phyloP scores from a whole-genome alignment of 2,888 invertebrate genomes.

The Blastobasis adustella region DNA sequence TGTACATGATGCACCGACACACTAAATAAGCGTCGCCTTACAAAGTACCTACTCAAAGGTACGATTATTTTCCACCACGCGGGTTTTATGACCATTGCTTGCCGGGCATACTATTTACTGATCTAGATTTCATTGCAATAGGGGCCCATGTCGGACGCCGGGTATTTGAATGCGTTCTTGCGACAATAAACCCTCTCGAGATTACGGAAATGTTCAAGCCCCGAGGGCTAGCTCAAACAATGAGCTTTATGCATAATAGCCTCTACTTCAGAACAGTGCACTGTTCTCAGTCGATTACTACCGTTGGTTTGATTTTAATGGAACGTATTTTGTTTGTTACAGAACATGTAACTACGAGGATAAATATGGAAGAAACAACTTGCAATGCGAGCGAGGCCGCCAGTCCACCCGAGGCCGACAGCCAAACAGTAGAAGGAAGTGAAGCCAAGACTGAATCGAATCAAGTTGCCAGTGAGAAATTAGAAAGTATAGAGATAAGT shows the following conservation, averaged over 20 bases:
- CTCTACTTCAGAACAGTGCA: too few relatives aligned
- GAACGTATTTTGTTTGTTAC: constrained; percentile 41
- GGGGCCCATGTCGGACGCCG: not conserved
- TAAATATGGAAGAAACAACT: constrained; percentile 51
- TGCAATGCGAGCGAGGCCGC: constrained; percentile 30
- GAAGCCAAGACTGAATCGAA: constrained; percentile 26
- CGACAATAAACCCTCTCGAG: constrained; percentile 44
- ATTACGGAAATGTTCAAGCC: constrained; percentile 27
- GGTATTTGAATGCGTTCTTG: constrained; percentile 28
- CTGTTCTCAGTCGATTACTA: too few relatives aligned
- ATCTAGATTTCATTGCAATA: constrained; percentile 1
- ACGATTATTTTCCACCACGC: not conserved
- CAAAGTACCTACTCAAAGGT: not conserved
- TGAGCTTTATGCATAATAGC: constrained; percentile 33
- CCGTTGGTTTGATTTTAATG: not conserved
- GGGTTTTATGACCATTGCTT: not conserved
- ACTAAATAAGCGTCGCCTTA: constrained; percentile 6
- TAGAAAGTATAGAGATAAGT: constrained; percentile 25
- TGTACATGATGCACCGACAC: not conserved
- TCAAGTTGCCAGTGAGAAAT: constrained; percentile 15
- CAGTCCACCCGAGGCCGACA: constrained; percentile 26
- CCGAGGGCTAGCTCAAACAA: constrained; percentile 36
- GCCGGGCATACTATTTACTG: not conserved
- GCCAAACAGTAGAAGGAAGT: constrained; percentile 26
- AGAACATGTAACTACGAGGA: constrained; percentile 61